Evolutionary conservation across 2,113 vertebrate genomes (phyloP).

Genomic region (Alethe castanea): DNA sequence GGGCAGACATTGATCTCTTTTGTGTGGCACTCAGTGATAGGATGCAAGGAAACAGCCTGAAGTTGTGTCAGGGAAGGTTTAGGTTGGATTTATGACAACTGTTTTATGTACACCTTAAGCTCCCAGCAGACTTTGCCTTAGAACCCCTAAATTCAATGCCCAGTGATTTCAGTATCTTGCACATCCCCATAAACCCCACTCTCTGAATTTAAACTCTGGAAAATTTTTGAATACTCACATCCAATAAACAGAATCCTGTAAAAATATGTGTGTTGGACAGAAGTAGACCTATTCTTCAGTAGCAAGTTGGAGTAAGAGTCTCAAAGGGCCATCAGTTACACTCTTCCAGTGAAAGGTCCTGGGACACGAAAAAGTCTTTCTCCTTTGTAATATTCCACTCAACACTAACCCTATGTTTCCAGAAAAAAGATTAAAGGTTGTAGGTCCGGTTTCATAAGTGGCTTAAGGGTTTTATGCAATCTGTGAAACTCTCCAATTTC

Average conservation of each 20-base stretch:
- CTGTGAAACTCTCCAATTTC: not conserved
- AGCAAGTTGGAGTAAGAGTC: not conserved
- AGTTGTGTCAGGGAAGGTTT: not conserved
- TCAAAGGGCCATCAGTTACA: not conserved
- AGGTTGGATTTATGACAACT: not conserved
- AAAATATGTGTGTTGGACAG: not conserved
- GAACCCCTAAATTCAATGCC: not conserved
- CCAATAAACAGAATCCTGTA: not conserved
- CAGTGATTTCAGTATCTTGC: not conserved
- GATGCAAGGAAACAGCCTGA: not conserved
- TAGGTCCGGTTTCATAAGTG: not conserved
- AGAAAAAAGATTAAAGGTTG: not conserved
- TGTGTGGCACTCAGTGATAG: not conserved
- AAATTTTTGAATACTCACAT: not conserved
- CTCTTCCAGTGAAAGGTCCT: not conserved
- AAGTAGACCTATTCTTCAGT: not conserved
- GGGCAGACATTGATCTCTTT: no score
- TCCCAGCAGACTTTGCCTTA: not conserved
- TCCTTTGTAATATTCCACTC: not conserved
- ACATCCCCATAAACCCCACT: not conserved
- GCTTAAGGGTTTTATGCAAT: not conserved
- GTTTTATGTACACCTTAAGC: not conserved
- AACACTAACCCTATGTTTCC: not conserved
- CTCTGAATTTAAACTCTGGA: not conserved
- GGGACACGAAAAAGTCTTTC: not conserved